A percentile compares a stretch with the other conserved stretches of the same genome.
phyloP scores from a whole-genome alignment of 2,888 invertebrate species.

The Mimachlamys varia region DNA sequence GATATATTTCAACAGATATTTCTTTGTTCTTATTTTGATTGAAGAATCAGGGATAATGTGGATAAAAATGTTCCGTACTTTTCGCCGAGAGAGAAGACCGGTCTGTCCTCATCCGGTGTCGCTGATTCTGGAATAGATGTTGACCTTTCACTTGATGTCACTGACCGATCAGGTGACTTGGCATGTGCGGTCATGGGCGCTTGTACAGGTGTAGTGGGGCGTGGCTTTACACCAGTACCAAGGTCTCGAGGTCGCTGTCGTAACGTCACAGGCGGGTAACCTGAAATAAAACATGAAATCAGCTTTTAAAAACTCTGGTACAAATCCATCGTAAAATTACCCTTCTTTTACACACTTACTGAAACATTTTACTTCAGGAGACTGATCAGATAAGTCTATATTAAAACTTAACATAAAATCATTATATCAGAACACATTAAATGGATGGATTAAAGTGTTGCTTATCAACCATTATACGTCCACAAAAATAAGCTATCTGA shows the following conservation, averaged over 20 bases:
- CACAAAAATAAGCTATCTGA: too few relatives aligned
- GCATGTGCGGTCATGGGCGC: neutral
- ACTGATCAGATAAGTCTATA: neutral
- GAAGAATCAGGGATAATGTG: neutral
- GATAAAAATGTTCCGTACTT: neutral
- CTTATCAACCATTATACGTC: too few relatives aligned
- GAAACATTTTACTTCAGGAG: neutral
- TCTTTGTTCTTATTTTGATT: neutral
- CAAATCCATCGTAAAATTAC: neutral
- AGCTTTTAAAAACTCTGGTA: neutral
- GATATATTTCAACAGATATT: too few relatives aligned
- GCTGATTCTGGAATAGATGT: neutral
- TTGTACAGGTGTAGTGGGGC: neutral
- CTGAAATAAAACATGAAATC: neutral
- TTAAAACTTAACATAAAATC: neutral
- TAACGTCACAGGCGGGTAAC: slow-evolving; percentile 38
- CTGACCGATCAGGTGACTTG: slow-evolving; percentile 18
- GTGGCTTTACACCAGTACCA: neutral
- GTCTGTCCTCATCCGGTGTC: slow-evolving; percentile 37
- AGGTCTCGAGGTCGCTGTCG: slow-evolving; percentile 46
- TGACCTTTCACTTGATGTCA: slow-evolving; percentile 6
- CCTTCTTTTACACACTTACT: too few relatives aligned
- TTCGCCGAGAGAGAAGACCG: slow-evolving; percentile 42
- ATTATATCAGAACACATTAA: too few relatives aligned
- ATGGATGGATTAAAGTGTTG: too few relatives aligned